A percentile compares a stretch with the other conserved stretches of the same genome.
Conservation (phyloP, 2,113 vertebrate species). For the Pithys albifrons region DNA sequence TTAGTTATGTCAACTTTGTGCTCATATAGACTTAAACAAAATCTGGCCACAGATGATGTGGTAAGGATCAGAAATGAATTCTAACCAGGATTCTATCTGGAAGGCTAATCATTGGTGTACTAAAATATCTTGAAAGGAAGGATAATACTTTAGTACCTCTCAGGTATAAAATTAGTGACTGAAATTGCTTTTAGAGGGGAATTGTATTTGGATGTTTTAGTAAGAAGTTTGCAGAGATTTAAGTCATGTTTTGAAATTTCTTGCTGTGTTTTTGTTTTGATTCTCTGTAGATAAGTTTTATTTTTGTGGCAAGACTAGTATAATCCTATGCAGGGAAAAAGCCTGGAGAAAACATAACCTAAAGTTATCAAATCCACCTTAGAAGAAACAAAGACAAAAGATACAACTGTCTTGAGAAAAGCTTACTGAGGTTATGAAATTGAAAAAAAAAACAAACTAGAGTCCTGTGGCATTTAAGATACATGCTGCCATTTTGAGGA, state of each 20-base stretch:
- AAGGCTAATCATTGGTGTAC: background rate
- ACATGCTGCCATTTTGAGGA: background rate
- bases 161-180: background rate
- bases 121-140: background rate
- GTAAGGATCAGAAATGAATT: background rate
- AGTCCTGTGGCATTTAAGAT: background rate
- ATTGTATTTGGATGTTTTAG: background rate
- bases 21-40: background rate
- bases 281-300: background rate
- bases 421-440: background rate
- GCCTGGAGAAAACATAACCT: background rate
- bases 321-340: background rate
- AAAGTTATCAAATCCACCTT: background rate
- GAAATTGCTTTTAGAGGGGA: background rate
- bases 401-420: background rate
- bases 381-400: background rate
- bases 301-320: background rate
- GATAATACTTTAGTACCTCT: background rate
- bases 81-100: background rate
- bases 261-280: background rate
- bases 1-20: background rate
- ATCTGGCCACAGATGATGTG: background rate
- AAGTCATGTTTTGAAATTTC: background rate
- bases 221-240: background rate
- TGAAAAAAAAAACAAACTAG: background rate